Evolutionary conservation across 2,113 vertebrate genomes (phyloP).

Genomic region (Loxodonta africana): DNA sequence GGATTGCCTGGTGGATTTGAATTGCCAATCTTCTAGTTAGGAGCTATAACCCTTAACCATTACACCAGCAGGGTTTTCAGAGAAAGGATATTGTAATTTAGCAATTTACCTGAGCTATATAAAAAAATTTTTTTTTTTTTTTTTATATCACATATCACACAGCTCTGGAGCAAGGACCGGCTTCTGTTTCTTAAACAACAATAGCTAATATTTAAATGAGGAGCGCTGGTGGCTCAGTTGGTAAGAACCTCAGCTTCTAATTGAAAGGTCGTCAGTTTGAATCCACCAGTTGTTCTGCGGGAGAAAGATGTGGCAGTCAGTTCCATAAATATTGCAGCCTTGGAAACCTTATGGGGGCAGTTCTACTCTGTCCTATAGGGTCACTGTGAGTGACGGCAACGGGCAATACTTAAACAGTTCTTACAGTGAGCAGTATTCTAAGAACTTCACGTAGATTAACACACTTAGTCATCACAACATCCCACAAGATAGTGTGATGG

Average conservation of each 20-base stretch:
- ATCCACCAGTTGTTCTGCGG: background rate
- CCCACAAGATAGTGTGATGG: no score
- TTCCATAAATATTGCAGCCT: background rate
- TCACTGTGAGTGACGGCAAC: no score
- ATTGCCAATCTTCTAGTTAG: no score
- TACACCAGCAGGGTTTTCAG: background rate
- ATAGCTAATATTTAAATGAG: background rate
- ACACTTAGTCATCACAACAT: background rate
- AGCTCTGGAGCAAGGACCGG: background rate
- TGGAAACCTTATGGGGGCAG: no score
- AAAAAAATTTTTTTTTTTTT: no score
- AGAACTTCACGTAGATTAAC: background rate
- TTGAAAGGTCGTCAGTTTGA: no score
- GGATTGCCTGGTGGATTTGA: no score
- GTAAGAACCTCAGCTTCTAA: background rate
- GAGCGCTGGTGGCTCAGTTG: background rate
- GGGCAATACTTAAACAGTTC: background rate
- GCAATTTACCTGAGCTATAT: background rate
- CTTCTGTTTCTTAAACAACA: constrained; percentile 31
- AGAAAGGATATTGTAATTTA: background rate
- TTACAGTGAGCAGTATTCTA: background rate
- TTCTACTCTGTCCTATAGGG: no score
- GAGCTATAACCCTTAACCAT: no score
- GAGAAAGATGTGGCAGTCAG: background rate
- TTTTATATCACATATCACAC: background rate